Conservation (phyloP, 2,113 vertebrate genomes). For the Mormoops blainvillei region DNA sequence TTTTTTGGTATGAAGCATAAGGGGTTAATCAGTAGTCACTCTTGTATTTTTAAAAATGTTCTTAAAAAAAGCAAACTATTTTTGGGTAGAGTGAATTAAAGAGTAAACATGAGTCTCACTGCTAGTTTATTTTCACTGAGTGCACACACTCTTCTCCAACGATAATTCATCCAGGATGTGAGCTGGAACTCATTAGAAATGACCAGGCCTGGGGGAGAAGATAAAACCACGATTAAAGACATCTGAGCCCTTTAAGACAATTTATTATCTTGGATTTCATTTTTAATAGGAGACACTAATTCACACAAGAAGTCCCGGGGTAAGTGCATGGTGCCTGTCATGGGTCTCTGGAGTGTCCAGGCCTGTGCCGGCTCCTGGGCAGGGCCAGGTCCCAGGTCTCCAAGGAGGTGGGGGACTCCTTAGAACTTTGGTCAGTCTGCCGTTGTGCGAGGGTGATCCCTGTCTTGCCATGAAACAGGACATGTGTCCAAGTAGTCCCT, state of each 20-base stretch:
- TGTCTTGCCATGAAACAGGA: background rate
- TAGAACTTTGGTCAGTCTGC: background rate
- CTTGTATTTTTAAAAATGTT: slow-evolving; percentile 46
- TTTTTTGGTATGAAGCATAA: background rate
- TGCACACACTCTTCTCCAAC: slow-evolving; percentile 16
- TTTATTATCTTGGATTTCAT: slow-evolving; percentile 68
- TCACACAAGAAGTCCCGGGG: slow-evolving; percentile 45
- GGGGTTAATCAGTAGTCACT: slow-evolving; percentile 43
- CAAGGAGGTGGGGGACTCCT: background rate
- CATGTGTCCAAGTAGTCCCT: background rate
- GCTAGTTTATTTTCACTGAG: slow-evolving; percentile 66
- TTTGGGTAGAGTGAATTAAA: slow-evolving; percentile 63
- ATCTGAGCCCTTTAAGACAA: slow-evolving; percentile 57
- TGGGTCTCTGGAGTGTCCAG: background rate
- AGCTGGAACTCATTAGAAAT: slow-evolving; percentile 70
- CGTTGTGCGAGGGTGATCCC: background rate
- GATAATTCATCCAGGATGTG: slow-evolving; percentile 70
- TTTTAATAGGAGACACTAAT: slow-evolving; percentile 59
- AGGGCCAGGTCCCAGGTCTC: background rate
- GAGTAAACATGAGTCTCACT: slow-evolving; percentile 52
- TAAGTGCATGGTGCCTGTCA: background rate
- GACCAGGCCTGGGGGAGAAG: slow-evolving; percentile 56
- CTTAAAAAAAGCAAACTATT: slow-evolving; percentile 57
- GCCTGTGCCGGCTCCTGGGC: background rate
- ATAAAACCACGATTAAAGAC: slow-evolving; percentile 62